Conservation (phyloP, 2,888 invertebrate species). For the Tanytarsus gracilentus region DNA sequence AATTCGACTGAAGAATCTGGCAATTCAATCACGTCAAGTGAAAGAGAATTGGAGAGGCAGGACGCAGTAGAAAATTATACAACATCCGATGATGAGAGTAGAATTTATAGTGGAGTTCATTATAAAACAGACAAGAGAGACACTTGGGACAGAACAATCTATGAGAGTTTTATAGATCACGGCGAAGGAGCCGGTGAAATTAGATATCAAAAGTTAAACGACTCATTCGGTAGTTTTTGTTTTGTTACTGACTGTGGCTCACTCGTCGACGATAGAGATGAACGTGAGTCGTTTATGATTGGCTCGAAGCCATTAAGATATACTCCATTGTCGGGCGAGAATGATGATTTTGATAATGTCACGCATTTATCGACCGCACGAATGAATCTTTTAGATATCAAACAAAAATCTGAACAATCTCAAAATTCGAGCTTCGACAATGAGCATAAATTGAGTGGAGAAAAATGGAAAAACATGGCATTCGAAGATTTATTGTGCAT, state of each 20-base stretch:
- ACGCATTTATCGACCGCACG: conserved; percentile 46
- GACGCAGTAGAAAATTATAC: conserved; percentile 46
- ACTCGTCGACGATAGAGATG: background rate
- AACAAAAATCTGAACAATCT: conserved; percentile 50
- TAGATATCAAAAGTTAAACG: background rate
- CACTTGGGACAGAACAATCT: conserved; percentile 41
- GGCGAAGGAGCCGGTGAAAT: conserved; percentile 34
- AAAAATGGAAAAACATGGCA: conserved; percentile 47
- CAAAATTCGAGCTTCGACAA: conserved; percentile 52
- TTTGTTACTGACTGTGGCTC: conserved; percentile 25
- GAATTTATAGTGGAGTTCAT: conserved; percentile 53
- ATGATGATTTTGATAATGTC: conserved; percentile 35
- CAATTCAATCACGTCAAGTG: conserved; percentile 29
- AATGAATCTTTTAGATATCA: conserved; percentile 39
- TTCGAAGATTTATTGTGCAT: conserved; percentile 61
- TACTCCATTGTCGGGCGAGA: background rate
- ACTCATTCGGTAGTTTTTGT: conserved; percentile 23
- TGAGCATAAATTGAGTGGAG: conserved; percentile 45
- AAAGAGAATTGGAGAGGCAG: conserved; percentile 48
- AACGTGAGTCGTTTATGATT: conserved; percentile 22
- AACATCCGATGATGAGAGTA: conserved; percentile 45
- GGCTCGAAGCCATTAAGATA: conserved; percentile 15
- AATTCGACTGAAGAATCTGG: background rate
- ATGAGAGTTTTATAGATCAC: conserved; percentile 47
- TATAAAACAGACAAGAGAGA: conserved; percentile 49